Base-by-base conservation (phyloP, 92 coral and sea anemone species). In the Porites evermanni region DNA sequence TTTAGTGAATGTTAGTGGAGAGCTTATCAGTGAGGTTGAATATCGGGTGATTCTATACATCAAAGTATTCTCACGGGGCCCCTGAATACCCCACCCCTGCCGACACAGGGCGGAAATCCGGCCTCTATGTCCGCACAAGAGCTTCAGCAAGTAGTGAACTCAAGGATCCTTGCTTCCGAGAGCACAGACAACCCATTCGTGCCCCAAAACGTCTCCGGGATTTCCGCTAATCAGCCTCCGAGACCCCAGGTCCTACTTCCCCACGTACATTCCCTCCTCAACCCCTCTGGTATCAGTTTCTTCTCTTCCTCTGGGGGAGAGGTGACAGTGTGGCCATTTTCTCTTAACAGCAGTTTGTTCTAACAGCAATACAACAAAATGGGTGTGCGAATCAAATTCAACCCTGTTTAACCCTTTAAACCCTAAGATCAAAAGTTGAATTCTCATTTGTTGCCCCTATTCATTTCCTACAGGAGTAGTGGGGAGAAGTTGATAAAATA, bases 1-100 rank as follows among this genome's bases (percentile, higher is more conserved):
- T 78, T 92, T 97, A 38, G 60, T 78, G 11, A 91, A 97, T 51
- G 85, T 97, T 18, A 91, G 94, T 29, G 85, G 84, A 0, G 1
- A 60, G 8, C 90, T 83, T 67, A 86, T 96, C 21, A 89, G 92
- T 0, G 95, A 90, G 14, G 84, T 69, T 13, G 52, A 68, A 17
- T 56, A 53, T 75, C 56, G 8, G 58, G 66, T 44, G 78, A 81
- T 6, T 38, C 53, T 0, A 2, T 70, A 69, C 54, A 21, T 53
- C 77, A 59, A 7, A 38, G 19, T n/a, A 21, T 68, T 3, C 52
- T 56, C 0, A 68, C 58, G n/a, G 52, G 54, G 14, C 52, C 50
- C 7, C 17, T 81, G 68, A 54, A 81, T 70, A n/a, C 69, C 70
- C 86, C 64, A 11, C 6, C 58, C 24, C 17, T 26, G 6, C 23